These are phyloP conservation scores for Phocides pigmalion DNA, from an alignment of 1,140 invertebrate genomes.

Conservation along the genomic window DNA sequence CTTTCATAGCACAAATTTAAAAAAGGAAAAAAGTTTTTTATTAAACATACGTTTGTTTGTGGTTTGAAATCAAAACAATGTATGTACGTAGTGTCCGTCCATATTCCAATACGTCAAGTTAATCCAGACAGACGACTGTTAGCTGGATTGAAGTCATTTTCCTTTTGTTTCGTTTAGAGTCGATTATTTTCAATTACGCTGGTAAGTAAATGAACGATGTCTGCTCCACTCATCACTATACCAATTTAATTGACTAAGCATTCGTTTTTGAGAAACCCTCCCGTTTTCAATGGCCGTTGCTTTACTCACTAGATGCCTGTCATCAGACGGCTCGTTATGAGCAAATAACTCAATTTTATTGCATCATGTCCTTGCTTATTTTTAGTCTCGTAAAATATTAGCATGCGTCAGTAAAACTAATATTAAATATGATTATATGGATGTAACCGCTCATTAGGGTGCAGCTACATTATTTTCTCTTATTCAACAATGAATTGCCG, in stretches of 20 bases:
- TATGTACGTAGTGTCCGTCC: too few species aligned
- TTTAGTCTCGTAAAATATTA: constrained; percentile 9
- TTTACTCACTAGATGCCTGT: constrained; percentile 35
- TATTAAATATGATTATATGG: constrained; percentile 36
- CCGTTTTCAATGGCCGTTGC: constrained; percentile 32
- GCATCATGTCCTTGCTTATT: constrained; percentile 8
- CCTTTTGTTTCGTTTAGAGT: constrained; percentile 34
- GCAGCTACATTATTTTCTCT: constrained; percentile 49
- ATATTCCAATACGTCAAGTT: constrained; percentile 17
- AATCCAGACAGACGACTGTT: constrained; percentile 31
- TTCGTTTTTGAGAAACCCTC: constrained; percentile 49
- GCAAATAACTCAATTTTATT: constrained; percentile 31
- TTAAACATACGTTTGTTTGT: too few species aligned
- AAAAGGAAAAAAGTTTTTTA: too few species aligned
- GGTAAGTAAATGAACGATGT: constrained; percentile 60
- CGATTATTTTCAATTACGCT: constrained; percentile 63
- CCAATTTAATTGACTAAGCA: constrained; percentile 54
- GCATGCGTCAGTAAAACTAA: constrained; percentile 10
- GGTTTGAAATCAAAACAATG: neutral
- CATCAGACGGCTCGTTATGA: constrained; percentile 24
- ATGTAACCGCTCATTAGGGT: constrained; percentile 42
- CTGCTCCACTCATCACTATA: constrained; percentile 51
- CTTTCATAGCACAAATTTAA: too few species aligned
- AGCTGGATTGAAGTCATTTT: constrained; percentile 30
- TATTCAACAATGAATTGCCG: constrained; percentile 57